phyloP scores from a whole-genome alignment of 2,888 invertebrate genomes.

The Alcis repandata region DNA sequence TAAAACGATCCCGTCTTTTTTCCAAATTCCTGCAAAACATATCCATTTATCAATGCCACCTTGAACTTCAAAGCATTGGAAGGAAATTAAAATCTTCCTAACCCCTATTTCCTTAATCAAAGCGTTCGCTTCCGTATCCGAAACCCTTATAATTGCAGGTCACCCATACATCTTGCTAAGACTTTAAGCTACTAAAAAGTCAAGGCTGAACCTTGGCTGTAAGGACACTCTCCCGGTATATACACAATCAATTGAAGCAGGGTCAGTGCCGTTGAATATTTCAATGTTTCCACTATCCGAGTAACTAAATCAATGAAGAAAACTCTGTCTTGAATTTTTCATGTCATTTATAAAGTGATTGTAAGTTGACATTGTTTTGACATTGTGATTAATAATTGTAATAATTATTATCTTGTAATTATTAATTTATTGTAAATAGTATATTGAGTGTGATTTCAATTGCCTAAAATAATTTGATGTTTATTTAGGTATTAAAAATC shows the following conservation, averaged over 20 bases:
- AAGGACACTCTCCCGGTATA: slow-evolving; percentile 36
- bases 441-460: too few species aligned
- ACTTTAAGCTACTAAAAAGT: slow-evolving; percentile 47
- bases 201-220: slow-evolving; percentile 50
- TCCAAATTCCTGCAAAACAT: neutral
- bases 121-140: slow-evolving; percentile 25
- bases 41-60: slow-evolving; percentile 20
- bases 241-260: slow-evolving; percentile 38
- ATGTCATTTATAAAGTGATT: too few species aligned
- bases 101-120: slow-evolving; percentile 33
- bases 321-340: neutral
- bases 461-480: too few species aligned
- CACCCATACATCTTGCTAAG: slow-evolving; percentile 46
- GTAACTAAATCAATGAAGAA: too few species aligned
- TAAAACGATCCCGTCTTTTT: neutral
- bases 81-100: slow-evolving; percentile 24
- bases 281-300: neutral
- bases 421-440: too few species aligned
- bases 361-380: too few species aligned
- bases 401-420: too few species aligned
- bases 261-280: slow-evolving; percentile 22
- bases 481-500: too few species aligned
- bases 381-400: too few species aligned
- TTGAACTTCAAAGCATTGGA: slow-evolving; percentile 20
- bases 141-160: slow-evolving; percentile 34